Evolutionary conservation across 2,113 vertebrate species (phyloP).

Genomic region (Zosterops lateralis): DNA sequence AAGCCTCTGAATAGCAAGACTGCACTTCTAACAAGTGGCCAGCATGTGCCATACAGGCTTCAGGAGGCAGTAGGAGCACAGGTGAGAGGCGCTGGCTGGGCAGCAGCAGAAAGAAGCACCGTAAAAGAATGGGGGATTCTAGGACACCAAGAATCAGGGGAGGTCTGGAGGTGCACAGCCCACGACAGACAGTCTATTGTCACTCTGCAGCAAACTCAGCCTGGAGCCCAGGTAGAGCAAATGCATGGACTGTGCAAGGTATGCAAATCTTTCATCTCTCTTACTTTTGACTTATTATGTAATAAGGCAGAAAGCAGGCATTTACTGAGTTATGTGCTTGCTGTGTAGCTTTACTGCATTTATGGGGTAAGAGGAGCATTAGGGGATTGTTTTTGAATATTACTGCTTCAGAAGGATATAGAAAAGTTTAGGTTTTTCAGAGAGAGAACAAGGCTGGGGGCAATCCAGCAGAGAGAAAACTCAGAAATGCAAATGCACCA

Average conservation of each 20-base stretch:
- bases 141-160: neutral
- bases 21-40: neutral
- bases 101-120: neutral
- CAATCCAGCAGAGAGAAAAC: neutral
- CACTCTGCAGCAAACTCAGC: constrained; percentile 30
- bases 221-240: constrained; percentile 45
- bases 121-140: constrained; percentile 52
- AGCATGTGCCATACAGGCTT: neutral
- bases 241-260: constrained; percentile 1
- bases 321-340: neutral
- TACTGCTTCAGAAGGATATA: neutral
- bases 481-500: neutral
- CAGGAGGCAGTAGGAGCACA: constrained; percentile 20
- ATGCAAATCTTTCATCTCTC: neutral
- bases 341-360: neutral
- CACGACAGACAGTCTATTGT: neutral
- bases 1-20: neutral
- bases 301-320: neutral
- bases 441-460: neutral
- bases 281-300: neutral
- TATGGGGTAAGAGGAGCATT: neutral
- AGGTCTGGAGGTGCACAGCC: constrained; percentile 39
- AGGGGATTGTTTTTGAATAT: neutral
- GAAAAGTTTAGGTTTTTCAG: neutral
- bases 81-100: neutral